Evolutionary conservation across 2,113 vertebrate species (phyloP).

Genomic region (Manacus vitellinus): DNA sequence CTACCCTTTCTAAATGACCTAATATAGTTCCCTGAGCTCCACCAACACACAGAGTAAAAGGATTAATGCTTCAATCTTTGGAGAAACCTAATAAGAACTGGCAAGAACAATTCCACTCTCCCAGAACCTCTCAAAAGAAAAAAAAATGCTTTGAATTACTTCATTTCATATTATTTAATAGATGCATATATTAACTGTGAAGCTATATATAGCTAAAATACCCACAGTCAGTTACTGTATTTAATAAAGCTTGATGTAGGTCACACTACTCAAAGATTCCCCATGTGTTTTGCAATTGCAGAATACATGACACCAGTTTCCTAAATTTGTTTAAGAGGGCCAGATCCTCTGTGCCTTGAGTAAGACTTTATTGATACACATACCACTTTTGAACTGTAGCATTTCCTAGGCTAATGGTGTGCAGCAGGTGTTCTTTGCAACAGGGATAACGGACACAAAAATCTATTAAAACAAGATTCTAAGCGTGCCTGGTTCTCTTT

Average conservation of each 20-base stretch:
- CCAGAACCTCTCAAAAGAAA: neutral
- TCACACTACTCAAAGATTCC: neutral
- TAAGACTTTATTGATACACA: neutral
- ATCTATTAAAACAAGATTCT: neutral
- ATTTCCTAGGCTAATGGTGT: neutral
- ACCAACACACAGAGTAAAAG: neutral
- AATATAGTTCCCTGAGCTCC: neutral
- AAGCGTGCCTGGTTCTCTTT: neutral
- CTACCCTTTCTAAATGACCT: neutral
- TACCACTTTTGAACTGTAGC: neutral
- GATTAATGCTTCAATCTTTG: neutral
- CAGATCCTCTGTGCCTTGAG: neutral
- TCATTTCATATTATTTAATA: neutral
- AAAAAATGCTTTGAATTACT: neutral
- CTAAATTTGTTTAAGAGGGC: neutral
- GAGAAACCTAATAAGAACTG: neutral
- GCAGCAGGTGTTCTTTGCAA: neutral
- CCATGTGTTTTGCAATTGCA: neutral
- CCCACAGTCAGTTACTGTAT: neutral
- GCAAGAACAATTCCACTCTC: neutral
- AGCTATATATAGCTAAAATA: neutral
- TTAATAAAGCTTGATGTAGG: neutral
- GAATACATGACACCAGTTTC: neutral
- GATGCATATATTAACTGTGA: neutral
- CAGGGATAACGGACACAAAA: neutral